Conservation (phyloP, 1,140 invertebrate species). For the Leguminivora glycinivorella region DNA sequence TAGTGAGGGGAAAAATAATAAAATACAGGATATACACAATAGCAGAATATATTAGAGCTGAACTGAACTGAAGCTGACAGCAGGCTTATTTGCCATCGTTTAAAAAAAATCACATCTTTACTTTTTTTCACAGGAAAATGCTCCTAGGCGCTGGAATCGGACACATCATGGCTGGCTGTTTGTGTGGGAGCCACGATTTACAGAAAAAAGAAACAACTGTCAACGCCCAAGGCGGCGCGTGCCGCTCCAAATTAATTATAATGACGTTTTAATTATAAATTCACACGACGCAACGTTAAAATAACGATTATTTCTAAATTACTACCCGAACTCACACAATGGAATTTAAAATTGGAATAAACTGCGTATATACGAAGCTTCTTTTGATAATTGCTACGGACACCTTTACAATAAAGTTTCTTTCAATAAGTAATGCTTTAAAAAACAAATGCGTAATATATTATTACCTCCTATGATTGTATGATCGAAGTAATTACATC, state of each 20-base stretch:
- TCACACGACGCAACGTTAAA: conserved; percentile 47
- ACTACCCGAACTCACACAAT: not conserved
- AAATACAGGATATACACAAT: too few species aligned
- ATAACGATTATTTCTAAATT: conserved; percentile 36
- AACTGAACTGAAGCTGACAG: too few species aligned
- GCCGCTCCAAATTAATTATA: conserved; percentile 52
- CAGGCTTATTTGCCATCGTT: too few species aligned
- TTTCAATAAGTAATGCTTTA: conserved; percentile 49
- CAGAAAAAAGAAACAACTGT: conserved; percentile 43
- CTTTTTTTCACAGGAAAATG: too few species aligned
- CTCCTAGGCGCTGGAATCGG: too few species aligned
- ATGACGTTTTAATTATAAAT: conserved; percentile 51
- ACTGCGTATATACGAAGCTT: not conserved
- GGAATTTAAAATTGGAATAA: conserved; percentile 16
- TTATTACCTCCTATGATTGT: conserved; percentile 62
- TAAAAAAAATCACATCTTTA: too few species aligned
- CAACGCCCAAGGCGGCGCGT: conserved; percentile 46
- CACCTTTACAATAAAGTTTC: conserved; percentile 39
- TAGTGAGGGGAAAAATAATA: too few species aligned
- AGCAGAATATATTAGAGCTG: too few species aligned
- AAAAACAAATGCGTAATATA: conserved; percentile 65
- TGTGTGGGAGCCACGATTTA: conserved; percentile 30
- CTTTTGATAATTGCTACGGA: conserved; percentile 39
- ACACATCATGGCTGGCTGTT: not conserved
- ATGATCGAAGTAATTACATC: conserved; percentile 57